phyloP scores from a whole-genome alignment of 2,113 vertebrate species.

The Myrmophylax atrothorax region DNA sequence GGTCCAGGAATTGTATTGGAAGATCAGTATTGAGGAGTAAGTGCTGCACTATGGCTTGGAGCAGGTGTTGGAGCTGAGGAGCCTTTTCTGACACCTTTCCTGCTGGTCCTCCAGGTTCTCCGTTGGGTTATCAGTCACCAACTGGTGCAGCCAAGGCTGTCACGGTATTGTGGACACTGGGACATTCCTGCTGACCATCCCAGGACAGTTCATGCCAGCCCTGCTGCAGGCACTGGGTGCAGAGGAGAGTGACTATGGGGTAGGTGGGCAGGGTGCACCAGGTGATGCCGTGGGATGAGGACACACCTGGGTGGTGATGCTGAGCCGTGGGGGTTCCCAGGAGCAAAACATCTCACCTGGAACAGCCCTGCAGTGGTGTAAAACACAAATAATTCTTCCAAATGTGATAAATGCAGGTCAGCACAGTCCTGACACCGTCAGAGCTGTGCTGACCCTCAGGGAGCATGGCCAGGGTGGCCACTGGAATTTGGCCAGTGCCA shows the following conservation, averaged over 20 bases:
- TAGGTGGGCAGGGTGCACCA: conserved; percentile 1
- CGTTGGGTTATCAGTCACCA: background rate
- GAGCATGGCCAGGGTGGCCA: accelerated
- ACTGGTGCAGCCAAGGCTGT: conserved; percentile 64
- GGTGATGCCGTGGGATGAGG: background rate
- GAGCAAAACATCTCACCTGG: background rate
- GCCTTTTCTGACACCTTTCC: background rate
- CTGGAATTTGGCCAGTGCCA: background rate
- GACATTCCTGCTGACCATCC: conserved; percentile 56
- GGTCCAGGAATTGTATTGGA: conserved; percentile 65
- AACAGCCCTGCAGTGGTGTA: background rate
- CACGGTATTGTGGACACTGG: conserved; percentile 67
- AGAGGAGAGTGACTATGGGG: background rate
- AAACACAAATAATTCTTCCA: background rate
- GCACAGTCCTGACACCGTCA: background rate
- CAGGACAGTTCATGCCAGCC: conserved; percentile 36
- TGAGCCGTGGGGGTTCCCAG: background rate
- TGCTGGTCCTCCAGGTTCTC: conserved; percentile 56
- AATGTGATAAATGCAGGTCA: accelerated
- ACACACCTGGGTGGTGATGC: accelerated
- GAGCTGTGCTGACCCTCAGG: background rate
- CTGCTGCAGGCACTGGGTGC: conserved; percentile 51
- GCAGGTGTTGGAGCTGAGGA: accelerated
- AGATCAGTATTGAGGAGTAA: conserved; percentile 67
- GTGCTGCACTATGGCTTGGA: accelerated